These are phyloP conservation scores for Trididemnum nubilum DNA, from an alignment of 23 tunicate species.

Conservation along the genomic window DNA sequence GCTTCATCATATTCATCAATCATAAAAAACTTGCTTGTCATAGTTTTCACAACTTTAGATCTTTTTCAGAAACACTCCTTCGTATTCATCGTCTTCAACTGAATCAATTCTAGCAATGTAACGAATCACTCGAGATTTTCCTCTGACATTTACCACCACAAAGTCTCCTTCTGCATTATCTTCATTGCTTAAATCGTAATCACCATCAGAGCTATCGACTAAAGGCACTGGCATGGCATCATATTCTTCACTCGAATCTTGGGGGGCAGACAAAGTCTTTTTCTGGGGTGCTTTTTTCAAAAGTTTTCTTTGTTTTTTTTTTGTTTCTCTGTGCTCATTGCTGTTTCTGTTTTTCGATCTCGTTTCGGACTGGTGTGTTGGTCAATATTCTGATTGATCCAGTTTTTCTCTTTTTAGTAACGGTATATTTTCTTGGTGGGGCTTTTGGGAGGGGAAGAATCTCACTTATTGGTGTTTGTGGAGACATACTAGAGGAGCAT, in stretches of 20 bases:
- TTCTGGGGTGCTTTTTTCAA: not conserved
- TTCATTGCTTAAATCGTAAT: not conserved
- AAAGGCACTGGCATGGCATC: constrained; percentile 2
- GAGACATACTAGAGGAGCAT: constrained; percentile 17
- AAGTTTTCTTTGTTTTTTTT: not conserved
- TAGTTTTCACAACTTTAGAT: not conserved
- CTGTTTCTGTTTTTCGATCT: constrained; percentile 1
- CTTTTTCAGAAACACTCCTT: constrained; percentile 1
- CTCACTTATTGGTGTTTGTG: too few relatives aligned
- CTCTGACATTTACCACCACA: not conserved
- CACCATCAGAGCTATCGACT: constrained; percentile 15
- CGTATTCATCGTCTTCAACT: too few relatives aligned
- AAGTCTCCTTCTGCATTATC: constrained; percentile 16
- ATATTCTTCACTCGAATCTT: constrained; percentile 2
- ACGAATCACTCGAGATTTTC: not conserved
- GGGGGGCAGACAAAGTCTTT: not conserved
- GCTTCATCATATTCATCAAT: constrained; percentile 7
- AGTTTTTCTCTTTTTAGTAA: constrained; percentile 11
- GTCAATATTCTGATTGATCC: constrained; percentile 15
- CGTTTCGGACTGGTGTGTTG: constrained; percentile 10
- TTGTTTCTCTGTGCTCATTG: not conserved
- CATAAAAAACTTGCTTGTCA: not conserved
- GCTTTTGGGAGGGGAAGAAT: constrained; percentile 15
- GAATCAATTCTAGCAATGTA: constrained; percentile 5
- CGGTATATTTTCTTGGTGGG: constrained; percentile 11